Evolutionary conservation across 2,113 vertebrate genomes (phyloP).

Genomic region (Elephantulus edwardii): DNA sequence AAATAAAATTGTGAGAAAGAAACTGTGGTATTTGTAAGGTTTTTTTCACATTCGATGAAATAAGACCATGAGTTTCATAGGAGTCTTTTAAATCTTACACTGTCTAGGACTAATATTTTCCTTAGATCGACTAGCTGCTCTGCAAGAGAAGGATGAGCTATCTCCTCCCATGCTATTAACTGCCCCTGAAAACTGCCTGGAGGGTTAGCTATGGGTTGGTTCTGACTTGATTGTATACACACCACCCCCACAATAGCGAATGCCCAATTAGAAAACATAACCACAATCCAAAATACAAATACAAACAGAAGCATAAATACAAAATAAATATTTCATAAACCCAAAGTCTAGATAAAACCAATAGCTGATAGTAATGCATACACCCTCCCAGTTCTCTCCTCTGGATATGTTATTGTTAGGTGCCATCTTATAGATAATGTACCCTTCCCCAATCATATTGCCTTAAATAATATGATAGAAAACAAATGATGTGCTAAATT

Average conservation of each 20-base stretch:
- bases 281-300: no score
- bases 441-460: background rate
- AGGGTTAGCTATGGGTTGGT: no score
- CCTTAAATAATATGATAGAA: background rate
- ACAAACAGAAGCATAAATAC: background rate
- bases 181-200: no score
- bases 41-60: background rate
- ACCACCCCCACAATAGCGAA: no score
- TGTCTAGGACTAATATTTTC: background rate
- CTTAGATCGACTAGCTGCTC: no score
- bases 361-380: background rate
- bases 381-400: background rate
- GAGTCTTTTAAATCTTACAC: background rate
- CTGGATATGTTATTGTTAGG: no score
- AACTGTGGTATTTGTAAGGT: background rate
- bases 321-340: background rate
- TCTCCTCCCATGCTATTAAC: no score
- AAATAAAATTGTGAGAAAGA: constrained; percentile 8
- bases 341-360: background rate
- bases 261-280: background rate
- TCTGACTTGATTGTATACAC: no score
- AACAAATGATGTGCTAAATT: background rate
- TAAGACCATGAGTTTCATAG: background rate
- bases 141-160: no score
- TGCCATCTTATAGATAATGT: no score